These are phyloP conservation scores for Stramonita haemastoma DNA, from an alignment of 2,888 invertebrate species.

Conservation along the genomic window DNA sequence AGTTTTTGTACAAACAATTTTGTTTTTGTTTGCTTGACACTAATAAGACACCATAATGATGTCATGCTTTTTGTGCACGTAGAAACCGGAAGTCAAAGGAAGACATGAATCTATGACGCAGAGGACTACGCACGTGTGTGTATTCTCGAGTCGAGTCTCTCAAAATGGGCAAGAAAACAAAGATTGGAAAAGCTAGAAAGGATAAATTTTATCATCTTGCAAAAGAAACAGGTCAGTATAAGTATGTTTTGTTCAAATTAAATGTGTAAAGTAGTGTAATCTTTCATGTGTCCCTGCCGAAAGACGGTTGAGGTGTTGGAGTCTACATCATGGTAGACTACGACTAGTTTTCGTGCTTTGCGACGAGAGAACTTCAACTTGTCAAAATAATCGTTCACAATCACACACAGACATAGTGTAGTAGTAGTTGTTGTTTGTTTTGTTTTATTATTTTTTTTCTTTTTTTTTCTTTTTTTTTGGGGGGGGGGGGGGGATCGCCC, in stretches of 20 bases:
- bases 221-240: conserved; percentile 92
- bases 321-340: no score
- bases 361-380: no score
- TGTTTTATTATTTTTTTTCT: no score
- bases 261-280: not conserved
- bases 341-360: no score
- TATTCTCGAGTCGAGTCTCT: not conserved
- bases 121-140: not conserved
- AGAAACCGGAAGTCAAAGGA: not conserved
- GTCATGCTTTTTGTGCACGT: not conserved
- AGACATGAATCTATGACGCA: not conserved
- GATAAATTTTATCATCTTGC: conserved; percentile 99
- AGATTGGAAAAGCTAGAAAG: conserved; percentile 97
- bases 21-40: no score
- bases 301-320: not conserved
- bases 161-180: conserved; percentile 83
- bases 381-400: no score
- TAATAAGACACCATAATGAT: not conserved
- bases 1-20: no score
- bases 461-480: no score
- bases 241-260: not conserved
- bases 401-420: no score
- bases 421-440: no score
- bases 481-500: no score
- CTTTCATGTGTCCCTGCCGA: not conserved